A percentile compares a stretch with the other conserved stretches of the same genome.
Evolutionary conservation across 2,113 vertebrate genomes (phyloP).

Genomic region (Spea multiplicata): DNA sequence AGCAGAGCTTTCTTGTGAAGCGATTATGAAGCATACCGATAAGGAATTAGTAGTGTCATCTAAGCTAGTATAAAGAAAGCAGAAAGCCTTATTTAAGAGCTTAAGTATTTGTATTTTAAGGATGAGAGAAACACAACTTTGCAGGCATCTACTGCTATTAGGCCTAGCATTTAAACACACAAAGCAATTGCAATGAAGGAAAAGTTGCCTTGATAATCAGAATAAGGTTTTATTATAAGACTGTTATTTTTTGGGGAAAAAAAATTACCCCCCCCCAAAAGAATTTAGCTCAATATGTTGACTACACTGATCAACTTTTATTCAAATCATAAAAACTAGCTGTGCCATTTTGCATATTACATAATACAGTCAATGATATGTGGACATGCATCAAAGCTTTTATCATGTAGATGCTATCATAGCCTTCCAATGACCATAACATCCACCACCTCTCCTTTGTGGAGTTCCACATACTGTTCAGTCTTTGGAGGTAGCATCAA

Average conservation of each 20-base stretch:
- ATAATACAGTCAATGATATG: conserved; percentile 99
- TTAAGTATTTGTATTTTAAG: conserved; percentile 92
- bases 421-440: conserved; percentile 99
- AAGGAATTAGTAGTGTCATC: conserved; percentile 95
- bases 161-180: conserved; percentile 99
- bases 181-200: conserved; percentile 99
- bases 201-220: conserved; percentile 99
- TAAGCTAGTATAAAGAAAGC: conserved; percentile 89
- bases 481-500: conserved; percentile 99
- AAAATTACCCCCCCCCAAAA: conserved; percentile 75
- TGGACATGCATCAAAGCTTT: conserved; percentile 98
- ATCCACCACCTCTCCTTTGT: conserved; percentile 98
- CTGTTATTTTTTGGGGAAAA: conserved; percentile 74
- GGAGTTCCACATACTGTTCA: conserved; percentile 99
- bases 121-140: conserved; percentile 94
- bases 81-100: conserved; percentile 88
- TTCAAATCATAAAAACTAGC: conserved; percentile 99
- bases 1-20: conserved; percentile 96
- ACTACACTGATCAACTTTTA: conserved; percentile 97
- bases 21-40: conserved; percentile 97
- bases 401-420: conserved; percentile 86
- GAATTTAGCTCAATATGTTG: conserved; percentile 96
- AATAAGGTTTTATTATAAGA: conserved; percentile 94
- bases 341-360: conserved; percentile 99
- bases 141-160: conserved; percentile 99